These are phyloP conservation scores for Cataglyphis altisquamis DNA, from an alignment of 2,888 invertebrate species.

Conservation along the genomic window DNA sequence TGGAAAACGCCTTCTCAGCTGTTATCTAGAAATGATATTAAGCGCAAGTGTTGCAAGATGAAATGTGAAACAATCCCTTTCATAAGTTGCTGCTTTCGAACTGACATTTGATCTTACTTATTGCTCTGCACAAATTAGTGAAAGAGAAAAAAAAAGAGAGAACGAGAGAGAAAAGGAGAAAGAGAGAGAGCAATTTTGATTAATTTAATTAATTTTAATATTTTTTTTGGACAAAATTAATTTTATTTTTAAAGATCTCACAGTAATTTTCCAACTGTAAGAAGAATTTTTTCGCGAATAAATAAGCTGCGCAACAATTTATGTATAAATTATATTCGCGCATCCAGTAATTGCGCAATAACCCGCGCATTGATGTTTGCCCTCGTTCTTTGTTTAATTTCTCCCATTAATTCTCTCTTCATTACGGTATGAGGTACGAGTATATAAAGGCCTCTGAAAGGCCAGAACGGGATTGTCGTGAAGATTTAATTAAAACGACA, in stretches of 20 bases:
- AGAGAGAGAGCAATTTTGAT: constrained; percentile 44
- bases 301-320: constrained; percentile 27
- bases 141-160: not conserved
- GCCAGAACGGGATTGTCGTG: constrained; percentile 2
- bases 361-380: not conserved
- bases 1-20: constrained; percentile 2
- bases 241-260: not conserved
- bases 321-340: constrained; percentile 16
- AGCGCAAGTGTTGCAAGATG: not conserved
- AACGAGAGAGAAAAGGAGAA: not conserved
- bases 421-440: not conserved
- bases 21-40: constrained; percentile 31
- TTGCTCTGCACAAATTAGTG: not conserved
- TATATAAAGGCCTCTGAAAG: constrained; percentile 15
- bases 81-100: constrained; percentile 6
- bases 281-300: not conserved
- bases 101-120: constrained; percentile 22
- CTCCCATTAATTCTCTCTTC: constrained; percentile 39
- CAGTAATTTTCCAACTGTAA: not conserved
- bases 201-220: constrained; percentile 39
- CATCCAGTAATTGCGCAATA: not conserved
- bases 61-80: constrained; percentile 26
- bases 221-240: constrained; percentile 16
- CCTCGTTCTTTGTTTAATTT: constrained; percentile 52
- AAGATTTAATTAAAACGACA: not conserved